Percentiles rank a stretch among this genome's conserved stretches.
Evolutionary conservation across 2,888 invertebrate species (phyloP).

Genomic region (Reticulitermes lucifugus): DNA sequence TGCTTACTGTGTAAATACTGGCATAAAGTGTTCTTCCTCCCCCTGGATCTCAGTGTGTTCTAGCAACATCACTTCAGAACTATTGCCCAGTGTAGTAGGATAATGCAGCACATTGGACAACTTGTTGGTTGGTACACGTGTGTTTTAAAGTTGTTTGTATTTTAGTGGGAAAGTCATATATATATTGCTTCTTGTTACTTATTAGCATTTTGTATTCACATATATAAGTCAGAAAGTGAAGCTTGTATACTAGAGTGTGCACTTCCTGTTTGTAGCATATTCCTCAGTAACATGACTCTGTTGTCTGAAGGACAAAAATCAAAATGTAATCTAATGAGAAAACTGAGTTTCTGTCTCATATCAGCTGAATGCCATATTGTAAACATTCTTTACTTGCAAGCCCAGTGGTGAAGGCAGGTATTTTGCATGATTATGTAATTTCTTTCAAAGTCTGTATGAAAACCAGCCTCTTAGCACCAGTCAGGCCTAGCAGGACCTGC

Average conservation of each 20-base stretch:
- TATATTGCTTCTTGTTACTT: conserved; percentile 7
- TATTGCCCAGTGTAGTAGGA: too few relatives aligned
- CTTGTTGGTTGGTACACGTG: conserved; percentile 12
- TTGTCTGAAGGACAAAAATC: too few relatives aligned
- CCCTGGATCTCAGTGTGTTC: neutral
- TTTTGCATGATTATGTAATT: too few relatives aligned
- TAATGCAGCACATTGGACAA: neutral
- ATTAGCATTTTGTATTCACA: conserved; percentile 14
- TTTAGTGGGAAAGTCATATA: conserved; percentile 5
- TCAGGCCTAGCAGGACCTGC: too few relatives aligned
- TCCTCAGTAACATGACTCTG: neutral
- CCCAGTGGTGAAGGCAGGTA: too few relatives aligned
- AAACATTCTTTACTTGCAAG: too few relatives aligned
- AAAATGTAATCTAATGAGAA: too few relatives aligned
- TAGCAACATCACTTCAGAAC: neutral
- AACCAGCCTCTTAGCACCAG: too few relatives aligned
- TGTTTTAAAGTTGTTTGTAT: conserved; percentile 16
- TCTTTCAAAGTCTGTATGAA: too few relatives aligned
- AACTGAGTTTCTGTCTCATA: neutral
- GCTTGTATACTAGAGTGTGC: neutral
- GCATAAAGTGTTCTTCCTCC: too few relatives aligned
- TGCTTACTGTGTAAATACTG: neutral
- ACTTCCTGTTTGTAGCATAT: neutral
- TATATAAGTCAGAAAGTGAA: conserved; percentile 11
- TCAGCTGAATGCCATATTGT: neutral